These are phyloP conservation scores for Zaprionus nigranus DNA, from an alignment of 1,140 invertebrate genomes.

Conservation along the genomic window DNA sequence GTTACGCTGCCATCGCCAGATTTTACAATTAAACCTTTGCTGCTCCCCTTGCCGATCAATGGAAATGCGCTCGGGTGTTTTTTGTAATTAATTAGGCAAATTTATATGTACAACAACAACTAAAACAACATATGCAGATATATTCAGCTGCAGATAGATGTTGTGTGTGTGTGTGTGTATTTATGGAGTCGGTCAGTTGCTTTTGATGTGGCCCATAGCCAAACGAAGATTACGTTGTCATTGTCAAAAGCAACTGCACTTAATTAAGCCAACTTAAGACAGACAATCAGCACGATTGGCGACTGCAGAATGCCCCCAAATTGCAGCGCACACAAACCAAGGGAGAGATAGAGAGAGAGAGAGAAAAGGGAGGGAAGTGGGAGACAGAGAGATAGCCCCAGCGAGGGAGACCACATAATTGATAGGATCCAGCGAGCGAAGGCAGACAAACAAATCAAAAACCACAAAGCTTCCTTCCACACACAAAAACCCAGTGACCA, in stretches of 20 bases:
- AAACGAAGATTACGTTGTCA: constrained; percentile 72
- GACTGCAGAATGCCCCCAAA: constrained; percentile 49
- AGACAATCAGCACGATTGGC: constrained; percentile 27
- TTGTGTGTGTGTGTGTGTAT: constrained; percentile 15
- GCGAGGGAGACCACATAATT: constrained; percentile 47
- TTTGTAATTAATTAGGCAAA: constrained; percentile 81
- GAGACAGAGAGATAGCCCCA: neutral
- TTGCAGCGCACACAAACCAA: constrained; percentile 26
- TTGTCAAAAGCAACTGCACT: constrained; percentile 76
- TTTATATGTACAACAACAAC: constrained; percentile 54
- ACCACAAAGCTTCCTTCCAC: constrained; percentile 73
- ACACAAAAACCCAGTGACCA: constrained; percentile 36
- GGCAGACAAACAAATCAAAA: constrained; percentile 76
- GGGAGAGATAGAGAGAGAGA: neutral
- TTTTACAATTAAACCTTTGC: constrained; percentile 8
- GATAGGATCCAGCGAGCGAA: constrained; percentile 54
- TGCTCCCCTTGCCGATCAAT: constrained; percentile 5
- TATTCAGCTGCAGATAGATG: neutral
- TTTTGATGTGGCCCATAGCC: constrained; percentile 54
- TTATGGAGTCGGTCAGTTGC: constrained; percentile 33
- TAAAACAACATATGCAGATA: constrained; percentile 5
- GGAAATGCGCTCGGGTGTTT: constrained; percentile 52
- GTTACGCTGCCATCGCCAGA: constrained; percentile 38
- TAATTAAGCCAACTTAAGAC: constrained; percentile 77
- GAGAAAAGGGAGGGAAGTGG: neutral